Evolutionary conservation across 2,888 invertebrate genomes (phyloP), one percentile per base, ranked within the genome.

Genomic region (Hemicrepidius hirtus): DNA sequence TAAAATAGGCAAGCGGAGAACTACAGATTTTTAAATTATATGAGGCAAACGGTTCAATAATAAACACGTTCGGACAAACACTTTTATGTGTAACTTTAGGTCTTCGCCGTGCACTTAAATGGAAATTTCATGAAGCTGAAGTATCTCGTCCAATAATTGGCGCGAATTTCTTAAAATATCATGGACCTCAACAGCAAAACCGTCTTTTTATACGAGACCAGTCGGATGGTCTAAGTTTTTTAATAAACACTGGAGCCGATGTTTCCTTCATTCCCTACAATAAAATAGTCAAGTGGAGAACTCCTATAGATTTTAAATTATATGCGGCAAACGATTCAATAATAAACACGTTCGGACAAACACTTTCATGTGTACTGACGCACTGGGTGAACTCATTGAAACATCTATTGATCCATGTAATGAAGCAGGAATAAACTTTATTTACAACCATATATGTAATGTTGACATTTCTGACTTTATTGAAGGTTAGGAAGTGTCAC

Each of bases 101-200:
- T 12, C 12, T 53, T 3, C 21, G 53, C 21, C 21, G 53, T 12
- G 6, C 24, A 6, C 9, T 28, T 3, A 12, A 12, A 3, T 53
- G 53, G 53, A 24, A n/a, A n/a, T 53, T 20, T 28, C 5, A 10
- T 24, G 12, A n/a, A 12, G 53, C 53, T 5, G 53, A 53, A 5
- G 28, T 28, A 6, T 5, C 21, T n/a, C 28, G 24, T 9, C 24
- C 55, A n/a, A n/a, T 32, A n/a, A 55, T 66, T 0, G 57, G 41
- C n/a, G 44, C 66, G 0, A 55, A 66, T 13, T 66, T 66, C 37
- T 12, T 57, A 21, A 7, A 18, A 0, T n/a, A 57, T 9, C 32
- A 28, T 13, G 28, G 35, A 7, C 20, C n/a, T n/a, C n/a, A n/a
- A n/a, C n/a, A n/a, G n/a, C n/a, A n/a, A n/a, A n/a, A n/a, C n/a